Evolutionary conservation across 1,140 invertebrate species (phyloP), one percentile per base, ranked within the genome.

Genomic region (Drosophila parvula): DNA sequence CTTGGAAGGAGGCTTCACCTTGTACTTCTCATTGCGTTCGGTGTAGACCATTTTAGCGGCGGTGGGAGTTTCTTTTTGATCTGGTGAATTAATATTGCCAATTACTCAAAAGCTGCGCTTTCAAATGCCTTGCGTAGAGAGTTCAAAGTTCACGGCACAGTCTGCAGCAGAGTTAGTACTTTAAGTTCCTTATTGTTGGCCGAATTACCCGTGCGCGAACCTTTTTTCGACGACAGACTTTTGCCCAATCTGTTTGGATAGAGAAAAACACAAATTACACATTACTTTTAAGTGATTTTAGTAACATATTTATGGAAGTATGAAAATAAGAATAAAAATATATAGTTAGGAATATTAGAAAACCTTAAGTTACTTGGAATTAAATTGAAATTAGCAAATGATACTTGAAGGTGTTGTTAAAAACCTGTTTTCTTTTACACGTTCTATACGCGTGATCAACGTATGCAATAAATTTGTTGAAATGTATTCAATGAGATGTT

Each of bases 141-240:
- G 53, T 27, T 67, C 48, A 71, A 73, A 61, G 74, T 90, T 91
- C 91, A 96, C 71, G 95, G 95, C 41, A 96, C 95, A 94, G 95
- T 95, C 86, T 96, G 95, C 77, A 96, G 93, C 70, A 95, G 94
- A 18, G 95, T 95, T 16, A 96, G 93, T n/a, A 96, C 95, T 92
- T 95, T 93, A 50, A 96, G 93, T 93, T 96, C 95, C 91, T 96
- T 93, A 57, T 94, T 93, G 90, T 96, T 96, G 85, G 94, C 95
- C 89, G 94, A 92, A 92, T 96, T 96, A 75, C 95, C 95, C 61
- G 94, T 93, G 34, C 95, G 93, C 78, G 95, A 96, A 55, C 95
- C 95, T 93, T 95, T 95, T 58, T 93, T 92, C 59, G 94, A 95
- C 56, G 92, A 83, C n/a, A 95, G 93, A 91, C 95, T 94, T 92